These are phyloP conservation scores for Caenorhabditis imperialis DNA, from an alignment of 2,888 invertebrate species.

Conservation along the genomic window DNA sequence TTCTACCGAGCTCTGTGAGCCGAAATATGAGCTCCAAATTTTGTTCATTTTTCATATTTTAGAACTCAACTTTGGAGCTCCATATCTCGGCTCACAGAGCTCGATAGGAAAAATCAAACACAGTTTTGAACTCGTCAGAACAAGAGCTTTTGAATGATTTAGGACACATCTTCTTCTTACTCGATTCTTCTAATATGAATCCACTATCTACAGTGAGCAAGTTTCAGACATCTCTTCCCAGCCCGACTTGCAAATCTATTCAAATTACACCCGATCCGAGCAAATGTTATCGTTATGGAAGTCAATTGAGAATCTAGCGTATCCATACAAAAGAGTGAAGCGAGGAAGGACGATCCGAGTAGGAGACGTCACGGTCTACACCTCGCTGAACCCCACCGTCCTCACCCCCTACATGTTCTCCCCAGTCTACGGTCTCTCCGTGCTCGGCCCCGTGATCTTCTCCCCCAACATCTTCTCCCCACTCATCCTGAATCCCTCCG, in stretches of 20 bases:
- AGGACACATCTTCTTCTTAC: too few species aligned
- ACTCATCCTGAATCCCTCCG: constrained; percentile 69
- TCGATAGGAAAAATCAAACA: too few species aligned
- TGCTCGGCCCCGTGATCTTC: constrained; percentile 68
- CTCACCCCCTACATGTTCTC: constrained; percentile 52
- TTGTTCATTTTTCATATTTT: too few species aligned
- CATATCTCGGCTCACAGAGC: too few species aligned
- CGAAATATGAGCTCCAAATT: too few species aligned
- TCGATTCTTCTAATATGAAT: too few species aligned
- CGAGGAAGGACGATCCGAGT: constrained; percentile 25
- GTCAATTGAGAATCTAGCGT: constrained; percentile 49
- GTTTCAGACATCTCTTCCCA: constrained; percentile 18
- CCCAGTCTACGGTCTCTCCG: constrained; percentile 64
- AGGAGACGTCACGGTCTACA: constrained; percentile 11
- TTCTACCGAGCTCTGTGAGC: too few species aligned
- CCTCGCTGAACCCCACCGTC: constrained; percentile 33
- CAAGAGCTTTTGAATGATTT: too few species aligned
- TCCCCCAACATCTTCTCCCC: constrained; percentile 73
- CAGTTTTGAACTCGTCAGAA: too few species aligned
- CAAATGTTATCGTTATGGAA: constrained; percentile 45
- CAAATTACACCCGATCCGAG: constrained; percentile 31
- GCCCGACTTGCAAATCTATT: constrained; percentile 41
- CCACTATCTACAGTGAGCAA: neutral
- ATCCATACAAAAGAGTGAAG: constrained; percentile 26
- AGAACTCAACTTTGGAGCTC: too few species aligned